Evolutionary conservation across 2,113 vertebrate species (phyloP).

Genomic region (Apistogramma diplotaenia): DNA sequence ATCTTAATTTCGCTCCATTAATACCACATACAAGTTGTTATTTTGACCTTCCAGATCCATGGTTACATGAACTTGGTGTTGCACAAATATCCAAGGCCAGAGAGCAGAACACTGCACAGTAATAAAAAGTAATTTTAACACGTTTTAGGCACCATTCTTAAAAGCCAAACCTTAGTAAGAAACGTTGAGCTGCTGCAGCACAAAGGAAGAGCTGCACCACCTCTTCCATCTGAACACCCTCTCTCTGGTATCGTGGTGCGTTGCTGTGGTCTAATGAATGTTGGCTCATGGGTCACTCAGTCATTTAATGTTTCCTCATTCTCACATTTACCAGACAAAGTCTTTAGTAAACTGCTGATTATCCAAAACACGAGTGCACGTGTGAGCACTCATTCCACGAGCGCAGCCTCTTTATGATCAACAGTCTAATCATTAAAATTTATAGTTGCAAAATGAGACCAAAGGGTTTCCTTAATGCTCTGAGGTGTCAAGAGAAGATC

Average conservation of each 20-base stretch:
- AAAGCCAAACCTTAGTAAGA: not conserved
- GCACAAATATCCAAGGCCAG: not conserved
- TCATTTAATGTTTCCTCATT: not conserved
- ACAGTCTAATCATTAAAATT: not conserved
- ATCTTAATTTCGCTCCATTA: not conserved
- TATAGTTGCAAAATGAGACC: not conserved
- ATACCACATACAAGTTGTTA: not conserved
- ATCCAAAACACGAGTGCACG: not conserved
- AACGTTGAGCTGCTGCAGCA: not conserved
- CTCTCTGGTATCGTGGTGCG: too few relatives aligned
- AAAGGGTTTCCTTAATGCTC: not conserved
- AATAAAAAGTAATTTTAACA: not conserved
- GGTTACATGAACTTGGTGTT: fast-evolving
- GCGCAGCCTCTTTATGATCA: constrained; percentile 5
- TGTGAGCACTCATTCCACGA: not conserved
- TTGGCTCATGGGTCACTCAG: not conserved
- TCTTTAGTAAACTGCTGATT: not conserved
- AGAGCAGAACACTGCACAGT: not conserved
- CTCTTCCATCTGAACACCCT: not conserved
- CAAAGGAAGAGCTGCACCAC: too few relatives aligned
- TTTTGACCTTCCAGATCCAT: not conserved
- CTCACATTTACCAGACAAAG: not conserved
- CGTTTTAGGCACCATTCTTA: not conserved
- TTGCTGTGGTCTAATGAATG: not conserved
- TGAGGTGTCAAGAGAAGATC: not conserved